A percentile compares a stretch with the other conserved stretches of the same genome.
phyloP scores from a whole-genome alignment of 2,888 invertebrate species.

The Tortrix viridana region DNA sequence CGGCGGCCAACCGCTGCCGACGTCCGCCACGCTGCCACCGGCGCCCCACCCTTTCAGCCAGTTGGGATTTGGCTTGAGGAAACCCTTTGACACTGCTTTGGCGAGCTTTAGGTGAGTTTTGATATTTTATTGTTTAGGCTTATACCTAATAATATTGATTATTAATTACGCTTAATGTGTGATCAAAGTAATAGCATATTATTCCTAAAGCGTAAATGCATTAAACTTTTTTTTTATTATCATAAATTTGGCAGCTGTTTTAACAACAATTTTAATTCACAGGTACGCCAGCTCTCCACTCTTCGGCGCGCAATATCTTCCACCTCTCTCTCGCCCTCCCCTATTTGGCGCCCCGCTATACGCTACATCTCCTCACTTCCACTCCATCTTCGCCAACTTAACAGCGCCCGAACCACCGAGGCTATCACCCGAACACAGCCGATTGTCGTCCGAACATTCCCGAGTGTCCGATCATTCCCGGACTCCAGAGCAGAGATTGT shows the following conservation, averaged over 20 bases:
- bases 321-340: constrained; percentile 67
- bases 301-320: constrained; percentile 74
- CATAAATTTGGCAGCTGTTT: background rate
- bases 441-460: constrained; percentile 51
- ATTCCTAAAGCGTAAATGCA: too few relatives aligned
- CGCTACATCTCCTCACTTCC: constrained; percentile 87
- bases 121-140: too few relatives aligned
- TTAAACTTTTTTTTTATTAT: too few relatives aligned
- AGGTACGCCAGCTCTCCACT: constrained; percentile 75
- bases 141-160: too few relatives aligned
- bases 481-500: constrained; percentile 53
- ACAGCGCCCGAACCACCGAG: constrained; percentile 82
- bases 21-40: constrained; percentile 87
- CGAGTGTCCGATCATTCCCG: constrained; percentile 62
- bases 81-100: constrained; percentile 88
- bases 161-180: too few relatives aligned
- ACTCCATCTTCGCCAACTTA: constrained; percentile 92
- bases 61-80: constrained; percentile 89
- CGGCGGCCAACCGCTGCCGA: constrained; percentile 85
- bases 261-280: constrained; percentile 37
- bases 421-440: constrained; percentile 66
- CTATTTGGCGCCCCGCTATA: constrained; percentile 76
- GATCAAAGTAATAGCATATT: too few relatives aligned
- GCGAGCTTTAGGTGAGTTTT: constrained; percentile 87
- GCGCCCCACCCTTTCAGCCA: constrained; percentile 90